Conservation (phyloP, 1,140 invertebrate species). For the Hormaphis cornu region DNA sequence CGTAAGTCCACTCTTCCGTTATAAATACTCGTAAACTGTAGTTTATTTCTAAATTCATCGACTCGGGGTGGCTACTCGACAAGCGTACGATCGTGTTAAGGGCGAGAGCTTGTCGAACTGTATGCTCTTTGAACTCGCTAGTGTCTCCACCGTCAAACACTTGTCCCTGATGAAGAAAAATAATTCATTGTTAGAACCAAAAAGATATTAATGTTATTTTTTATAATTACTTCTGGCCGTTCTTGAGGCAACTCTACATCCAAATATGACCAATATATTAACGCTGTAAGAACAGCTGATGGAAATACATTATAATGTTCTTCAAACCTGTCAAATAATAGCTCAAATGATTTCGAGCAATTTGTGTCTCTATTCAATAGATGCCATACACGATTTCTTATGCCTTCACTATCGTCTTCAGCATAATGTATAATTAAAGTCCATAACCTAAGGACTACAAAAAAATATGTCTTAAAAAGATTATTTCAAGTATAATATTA, state of each 20-base stretch:
- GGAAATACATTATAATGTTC: not conserved
- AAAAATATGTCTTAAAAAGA: not conserved
- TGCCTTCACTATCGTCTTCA: conserved; percentile 14
- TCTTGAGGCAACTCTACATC: not conserved
- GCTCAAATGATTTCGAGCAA: conserved; percentile 2
- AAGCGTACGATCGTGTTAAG: not conserved
- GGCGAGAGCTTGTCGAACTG: not conserved
- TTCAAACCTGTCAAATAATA: conserved; percentile 10
- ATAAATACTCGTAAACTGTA: not conserved
- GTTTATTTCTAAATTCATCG: not conserved
- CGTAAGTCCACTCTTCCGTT: not conserved
- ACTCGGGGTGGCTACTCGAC: not conserved
- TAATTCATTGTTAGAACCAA: not conserved
- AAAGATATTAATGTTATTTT: too few relatives aligned
- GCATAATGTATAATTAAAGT: conserved; percentile 9
- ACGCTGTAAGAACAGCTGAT: not conserved
- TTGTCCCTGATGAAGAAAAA: not conserved
- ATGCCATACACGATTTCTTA: conserved; percentile 6
- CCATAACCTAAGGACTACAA: conserved; percentile 1
- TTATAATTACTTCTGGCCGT: not conserved
- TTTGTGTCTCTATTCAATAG: not conserved
- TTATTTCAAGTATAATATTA: not conserved
- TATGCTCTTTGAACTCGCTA: conserved; percentile 12
- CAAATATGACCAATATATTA: conserved; percentile 14
- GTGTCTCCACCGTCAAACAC: conserved; percentile 5